These are phyloP conservation scores for Coremacera marginata DNA, from an alignment of 2,888 invertebrate genomes.

Conservation along the genomic window DNA sequence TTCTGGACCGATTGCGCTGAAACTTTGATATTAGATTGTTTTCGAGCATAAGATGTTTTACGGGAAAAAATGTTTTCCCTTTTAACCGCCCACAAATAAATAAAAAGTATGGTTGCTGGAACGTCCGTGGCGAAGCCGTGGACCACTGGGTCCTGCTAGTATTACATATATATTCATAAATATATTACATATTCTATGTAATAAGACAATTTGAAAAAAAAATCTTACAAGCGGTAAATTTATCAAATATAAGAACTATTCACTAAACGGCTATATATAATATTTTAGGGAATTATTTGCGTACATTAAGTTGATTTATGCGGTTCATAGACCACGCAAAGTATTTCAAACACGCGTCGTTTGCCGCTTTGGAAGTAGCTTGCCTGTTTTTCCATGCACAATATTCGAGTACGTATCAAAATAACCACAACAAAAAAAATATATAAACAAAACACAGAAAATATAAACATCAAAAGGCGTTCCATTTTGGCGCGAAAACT, in stretches of 20 bases:
- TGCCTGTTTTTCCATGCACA: not conserved
- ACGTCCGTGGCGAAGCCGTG: too few relatives aligned
- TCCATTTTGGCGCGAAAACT: constrained; percentile 31
- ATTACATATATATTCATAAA: too few relatives aligned
- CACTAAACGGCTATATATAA: not conserved
- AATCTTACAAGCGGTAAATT: too few relatives aligned
- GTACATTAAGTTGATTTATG: constrained; percentile 33
- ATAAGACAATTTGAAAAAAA: too few relatives aligned
- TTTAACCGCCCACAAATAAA: too few relatives aligned
- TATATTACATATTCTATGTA: too few relatives aligned
- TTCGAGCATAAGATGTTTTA: too few relatives aligned
- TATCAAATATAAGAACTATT: not conserved
- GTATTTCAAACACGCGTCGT: not conserved
- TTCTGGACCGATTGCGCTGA: too few relatives aligned
- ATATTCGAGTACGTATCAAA: not conserved
- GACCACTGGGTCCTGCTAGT: too few relatives aligned
- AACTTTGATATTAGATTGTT: too few relatives aligned
- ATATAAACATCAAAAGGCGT: constrained; percentile 9
- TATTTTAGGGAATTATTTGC: not conserved
- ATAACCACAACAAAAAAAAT: not conserved
- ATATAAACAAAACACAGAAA: not conserved
- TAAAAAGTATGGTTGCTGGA: too few relatives aligned
- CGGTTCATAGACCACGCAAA: not conserved
- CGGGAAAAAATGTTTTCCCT: too few relatives aligned
- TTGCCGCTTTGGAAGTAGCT: not conserved